Conservation (phyloP, 2,113 vertebrate genomes). For the Mormyrus iriodes region DNA sequence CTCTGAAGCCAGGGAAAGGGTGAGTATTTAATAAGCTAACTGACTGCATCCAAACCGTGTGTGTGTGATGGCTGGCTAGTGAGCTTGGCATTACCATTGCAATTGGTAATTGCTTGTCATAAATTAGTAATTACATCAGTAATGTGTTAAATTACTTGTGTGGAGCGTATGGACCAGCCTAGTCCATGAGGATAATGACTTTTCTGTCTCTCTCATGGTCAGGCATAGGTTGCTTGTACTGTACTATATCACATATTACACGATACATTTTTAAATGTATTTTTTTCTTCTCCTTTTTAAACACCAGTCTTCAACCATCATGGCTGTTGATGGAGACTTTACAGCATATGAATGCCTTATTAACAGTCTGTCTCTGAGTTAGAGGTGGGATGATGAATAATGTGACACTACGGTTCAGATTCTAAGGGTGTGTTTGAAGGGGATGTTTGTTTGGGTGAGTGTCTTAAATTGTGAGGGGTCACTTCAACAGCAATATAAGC, state of each 20-base stretch:
- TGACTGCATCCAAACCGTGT: neutral
- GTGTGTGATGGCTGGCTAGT: neutral
- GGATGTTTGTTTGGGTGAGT: neutral
- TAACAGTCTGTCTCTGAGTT: neutral
- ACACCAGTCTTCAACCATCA: neutral
- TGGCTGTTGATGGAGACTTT: neutral
- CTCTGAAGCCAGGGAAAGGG: neutral
- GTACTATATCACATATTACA: neutral
- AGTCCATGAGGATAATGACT: neutral
- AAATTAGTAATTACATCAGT: neutral
- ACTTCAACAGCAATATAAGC: neutral
- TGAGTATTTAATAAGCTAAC: slow-evolving; percentile 15
- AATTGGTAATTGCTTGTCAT: neutral
- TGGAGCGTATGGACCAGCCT: neutral
- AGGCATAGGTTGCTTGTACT: neutral
- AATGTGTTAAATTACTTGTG: neutral
- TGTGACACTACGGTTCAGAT: neutral
- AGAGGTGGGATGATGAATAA: neutral
- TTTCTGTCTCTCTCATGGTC: neutral
- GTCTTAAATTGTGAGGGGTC: neutral
- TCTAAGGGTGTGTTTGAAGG: neutral
- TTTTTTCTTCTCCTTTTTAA: neutral
- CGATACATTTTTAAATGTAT: neutral
- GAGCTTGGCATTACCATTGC: slow-evolving; percentile 3
- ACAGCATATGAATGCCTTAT: slow-evolving; percentile 10